A percentile compares a stretch with the other conserved stretches of the same genome.
These are phyloP conservation scores for Yponomeuta cagnagella DNA, from an alignment of 2,888 invertebrate species.

Conservation along the genomic window DNA sequence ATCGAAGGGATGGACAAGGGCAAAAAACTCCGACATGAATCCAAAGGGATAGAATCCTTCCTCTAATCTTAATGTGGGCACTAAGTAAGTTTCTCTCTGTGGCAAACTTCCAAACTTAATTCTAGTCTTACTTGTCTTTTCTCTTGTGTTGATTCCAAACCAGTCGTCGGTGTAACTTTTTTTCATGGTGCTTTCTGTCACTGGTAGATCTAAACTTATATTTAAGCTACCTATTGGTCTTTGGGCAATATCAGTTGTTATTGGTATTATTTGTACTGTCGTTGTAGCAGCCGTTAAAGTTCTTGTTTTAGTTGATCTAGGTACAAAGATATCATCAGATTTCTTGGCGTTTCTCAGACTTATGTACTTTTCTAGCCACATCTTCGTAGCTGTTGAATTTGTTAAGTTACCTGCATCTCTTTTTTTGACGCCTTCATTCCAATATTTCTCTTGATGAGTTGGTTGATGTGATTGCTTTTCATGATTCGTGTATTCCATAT, in stretches of 20 bases:
- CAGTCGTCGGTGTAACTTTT: conserved; percentile 56
- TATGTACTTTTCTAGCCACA: conserved; percentile 54
- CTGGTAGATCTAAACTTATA: conserved; percentile 35
- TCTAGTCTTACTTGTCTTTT: conserved; percentile 51
- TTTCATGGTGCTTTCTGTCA: conserved; percentile 48
- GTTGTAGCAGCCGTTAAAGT: conserved; percentile 23
- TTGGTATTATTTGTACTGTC: conserved; percentile 47
- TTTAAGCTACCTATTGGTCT: conserved; percentile 33
- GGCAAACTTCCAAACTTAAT: conserved; percentile 67
- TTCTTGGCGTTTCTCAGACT: conserved; percentile 40
- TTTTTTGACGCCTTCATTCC: conserved; percentile 37
- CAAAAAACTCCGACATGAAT: conserved; percentile 78
- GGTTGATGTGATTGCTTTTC: conserved; percentile 34
- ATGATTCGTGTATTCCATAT: conserved; percentile 37
- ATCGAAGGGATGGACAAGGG: conserved; percentile 78
- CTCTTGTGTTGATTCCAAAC: conserved; percentile 40
- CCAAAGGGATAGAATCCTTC: conserved; percentile 78
- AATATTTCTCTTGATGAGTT: conserved; percentile 33
- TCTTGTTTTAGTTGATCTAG: conserved; percentile 23
- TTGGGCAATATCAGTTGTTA: conserved; percentile 53
- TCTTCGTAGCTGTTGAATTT: conserved; percentile 39
- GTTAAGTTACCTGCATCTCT: conserved; percentile 40
- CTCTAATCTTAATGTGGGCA: conserved; percentile 73
- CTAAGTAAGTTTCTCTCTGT: conserved; percentile 64
- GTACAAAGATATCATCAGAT: conserved; percentile 34